These are phyloP conservation scores for Drosophila paulistorum DNA, from an alignment of 1,140 invertebrate species.

Conservation along the genomic window DNA sequence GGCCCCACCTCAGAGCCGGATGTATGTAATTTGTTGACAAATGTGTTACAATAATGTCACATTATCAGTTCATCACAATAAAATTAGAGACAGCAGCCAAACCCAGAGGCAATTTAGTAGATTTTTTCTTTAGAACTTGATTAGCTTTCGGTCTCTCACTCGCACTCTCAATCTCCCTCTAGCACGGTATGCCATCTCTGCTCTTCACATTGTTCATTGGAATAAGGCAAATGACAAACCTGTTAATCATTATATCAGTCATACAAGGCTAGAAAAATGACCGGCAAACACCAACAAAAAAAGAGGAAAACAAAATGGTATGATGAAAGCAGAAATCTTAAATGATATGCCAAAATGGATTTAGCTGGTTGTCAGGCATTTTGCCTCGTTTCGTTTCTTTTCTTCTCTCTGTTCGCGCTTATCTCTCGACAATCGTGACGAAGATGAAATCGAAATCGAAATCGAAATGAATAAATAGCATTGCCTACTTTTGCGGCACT, in stretches of 20 bases:
- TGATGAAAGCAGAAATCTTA: constrained; percentile 2
- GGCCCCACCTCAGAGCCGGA: constrained; percentile 41
- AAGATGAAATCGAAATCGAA: constrained; percentile 12
- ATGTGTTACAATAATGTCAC: constrained; percentile 80
- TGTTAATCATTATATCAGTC: constrained; percentile 1
- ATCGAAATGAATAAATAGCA: constrained; percentile 26
- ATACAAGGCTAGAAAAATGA: constrained; percentile 2
- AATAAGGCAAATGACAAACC: neutral
- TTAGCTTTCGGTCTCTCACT: neutral
- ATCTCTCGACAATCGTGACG: constrained; percentile 35
- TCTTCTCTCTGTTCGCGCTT: constrained; percentile 11
- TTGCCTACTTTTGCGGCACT: constrained; percentile 25
- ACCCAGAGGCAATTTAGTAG: neutral
- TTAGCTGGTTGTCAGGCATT: constrained; percentile 48
- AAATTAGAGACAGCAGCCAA: constrained; percentile 64
- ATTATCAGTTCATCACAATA: constrained; percentile 81
- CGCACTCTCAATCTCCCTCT: neutral
- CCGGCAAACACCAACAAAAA: neutral
- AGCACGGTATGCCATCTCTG: too few relatives aligned
- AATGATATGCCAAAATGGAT: constrained; percentile 38
- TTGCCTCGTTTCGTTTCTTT: neutral
- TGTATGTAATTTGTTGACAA: constrained; percentile 78
- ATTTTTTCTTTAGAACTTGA: constrained; percentile 9
- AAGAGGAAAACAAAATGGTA: neutral
- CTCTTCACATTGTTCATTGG: neutral